These are phyloP conservation scores for Hydropsyche betteni DNA, from an alignment of 2,888 invertebrate species.

Conservation along the genomic window DNA sequence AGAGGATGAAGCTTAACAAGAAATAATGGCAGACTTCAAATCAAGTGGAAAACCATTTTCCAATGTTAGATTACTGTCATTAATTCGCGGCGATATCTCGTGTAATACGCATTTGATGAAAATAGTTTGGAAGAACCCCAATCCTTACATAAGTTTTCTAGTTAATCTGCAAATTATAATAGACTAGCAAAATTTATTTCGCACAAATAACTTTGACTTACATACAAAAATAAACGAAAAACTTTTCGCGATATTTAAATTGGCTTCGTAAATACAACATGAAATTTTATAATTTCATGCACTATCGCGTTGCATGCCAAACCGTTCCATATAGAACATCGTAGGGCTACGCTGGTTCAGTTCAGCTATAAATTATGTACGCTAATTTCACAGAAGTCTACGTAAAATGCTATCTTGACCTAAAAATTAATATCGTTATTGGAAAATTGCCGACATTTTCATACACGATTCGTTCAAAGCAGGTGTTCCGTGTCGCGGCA, in stretches of 20 bases:
- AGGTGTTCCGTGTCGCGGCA: neutral
- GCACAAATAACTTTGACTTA: no score
- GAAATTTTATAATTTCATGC: constrained; percentile 9
- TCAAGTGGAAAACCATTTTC: constrained; percentile 15
- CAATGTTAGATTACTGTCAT: constrained; percentile 17
- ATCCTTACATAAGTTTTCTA: no score
- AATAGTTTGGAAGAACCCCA: no score
- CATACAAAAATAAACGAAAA: no score
- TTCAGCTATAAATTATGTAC: constrained; percentile 22
- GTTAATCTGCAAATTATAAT: no score
- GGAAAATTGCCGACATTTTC: constrained; percentile 9
- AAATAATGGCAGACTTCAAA: constrained; percentile 16
- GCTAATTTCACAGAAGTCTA: constrained; percentile 18
- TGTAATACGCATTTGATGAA: no score
- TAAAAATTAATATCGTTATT: constrained; percentile 21
- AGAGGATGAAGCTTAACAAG: constrained; percentile 3
- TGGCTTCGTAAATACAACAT: neutral
- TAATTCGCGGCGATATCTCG: constrained; percentile 5
- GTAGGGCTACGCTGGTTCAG: neutral
- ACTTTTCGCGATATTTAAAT: no score
- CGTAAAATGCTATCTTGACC: constrained; percentile 29
- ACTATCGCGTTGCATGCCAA: constrained; percentile 15
- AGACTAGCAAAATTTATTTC: no score
- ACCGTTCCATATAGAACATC: constrained; percentile 8
- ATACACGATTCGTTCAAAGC: neutral